Conservation (phyloP, 1,140 invertebrate species). For the Oscheius sp. region DNA sequence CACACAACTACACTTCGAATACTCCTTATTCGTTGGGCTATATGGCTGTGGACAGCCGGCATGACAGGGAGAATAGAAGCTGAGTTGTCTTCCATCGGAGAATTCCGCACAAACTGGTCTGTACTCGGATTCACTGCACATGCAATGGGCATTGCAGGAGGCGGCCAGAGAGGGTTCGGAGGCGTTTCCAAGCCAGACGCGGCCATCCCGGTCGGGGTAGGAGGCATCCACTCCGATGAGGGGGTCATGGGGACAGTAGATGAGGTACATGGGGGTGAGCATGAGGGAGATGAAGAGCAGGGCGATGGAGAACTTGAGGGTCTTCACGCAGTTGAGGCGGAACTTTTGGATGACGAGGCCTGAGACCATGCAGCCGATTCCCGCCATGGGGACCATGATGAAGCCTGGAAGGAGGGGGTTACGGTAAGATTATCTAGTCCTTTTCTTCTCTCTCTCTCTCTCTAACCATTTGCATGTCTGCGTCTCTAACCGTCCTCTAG, state of each 20-base stretch:
- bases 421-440: neutral
- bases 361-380: slow-evolving; percentile 58
- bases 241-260: slow-evolving; percentile 58
- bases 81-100: slow-evolving; percentile 51
- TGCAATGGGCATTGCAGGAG: slow-evolving; percentile 49
- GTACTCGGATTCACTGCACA: slow-evolving; percentile 51
- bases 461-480: no score
- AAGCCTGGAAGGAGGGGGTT: slow-evolving; percentile 10
- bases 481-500: no score
- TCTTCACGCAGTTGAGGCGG: slow-evolving; percentile 54
- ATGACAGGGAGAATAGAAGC: slow-evolving; percentile 60
- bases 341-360: slow-evolving; percentile 58
- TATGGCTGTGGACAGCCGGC: slow-evolving; percentile 53
- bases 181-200: neutral
- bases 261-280: slow-evolving; percentile 59
- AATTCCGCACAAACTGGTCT: slow-evolving; percentile 59
- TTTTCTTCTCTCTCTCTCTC: no score
- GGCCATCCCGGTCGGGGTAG: slow-evolving; percentile 52
- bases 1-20: slow-evolving; percentile 54
- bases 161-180: slow-evolving; percentile 16
- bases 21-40: slow-evolving; percentile 47
- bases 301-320: slow-evolving; percentile 56
- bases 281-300: slow-evolving; percentile 53
- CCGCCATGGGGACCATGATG: slow-evolving; percentile 48
- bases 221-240: slow-evolving; percentile 54